Percentiles rank a stretch among this genome's conserved stretches.
These are phyloP conservation scores for Opisthograptis luteolata DNA, from an alignment of 2,888 invertebrate genomes.

Conservation along the genomic window DNA sequence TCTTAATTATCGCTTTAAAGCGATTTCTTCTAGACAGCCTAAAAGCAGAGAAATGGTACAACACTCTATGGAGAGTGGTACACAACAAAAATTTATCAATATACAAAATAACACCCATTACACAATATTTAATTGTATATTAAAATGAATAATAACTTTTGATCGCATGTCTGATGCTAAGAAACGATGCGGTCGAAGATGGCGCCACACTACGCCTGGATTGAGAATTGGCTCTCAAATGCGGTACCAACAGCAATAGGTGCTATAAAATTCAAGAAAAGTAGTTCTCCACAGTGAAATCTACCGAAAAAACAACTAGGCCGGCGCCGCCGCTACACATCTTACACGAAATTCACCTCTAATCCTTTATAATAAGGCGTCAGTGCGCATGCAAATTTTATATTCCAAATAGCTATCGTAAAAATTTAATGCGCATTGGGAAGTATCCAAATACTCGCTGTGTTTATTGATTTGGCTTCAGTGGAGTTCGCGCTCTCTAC, in stretches of 20 bases:
- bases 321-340: neutral
- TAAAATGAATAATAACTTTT: too few relatives aligned
- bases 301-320: neutral
- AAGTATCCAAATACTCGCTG: conserved; percentile 10
- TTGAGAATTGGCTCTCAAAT: too few relatives aligned
- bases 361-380: conserved; percentile 4
- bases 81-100: too few relatives aligned
- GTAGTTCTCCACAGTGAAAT: neutral
- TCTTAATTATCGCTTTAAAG: too few relatives aligned
- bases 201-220: too few relatives aligned
- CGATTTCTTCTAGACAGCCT: too few relatives aligned
- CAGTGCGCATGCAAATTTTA: conserved; percentile 11
- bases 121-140: too few relatives aligned
- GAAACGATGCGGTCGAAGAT: too few relatives aligned
- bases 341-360: conserved; percentile 6
- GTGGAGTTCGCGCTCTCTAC: neutral
- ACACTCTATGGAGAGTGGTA: too few relatives aligned
- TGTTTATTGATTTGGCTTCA: conserved; percentile 4
- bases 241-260: neutral
- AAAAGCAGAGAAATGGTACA: too few relatives aligned
- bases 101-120: too few relatives aligned
- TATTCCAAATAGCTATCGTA: conserved; percentile 14
- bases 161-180: too few relatives aligned
- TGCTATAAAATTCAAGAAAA: neutral
- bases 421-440: conserved; percentile 18